These are phyloP conservation scores for Epinotia ramella DNA, from an alignment of 2,888 invertebrate species.

Conservation along the genomic window DNA sequence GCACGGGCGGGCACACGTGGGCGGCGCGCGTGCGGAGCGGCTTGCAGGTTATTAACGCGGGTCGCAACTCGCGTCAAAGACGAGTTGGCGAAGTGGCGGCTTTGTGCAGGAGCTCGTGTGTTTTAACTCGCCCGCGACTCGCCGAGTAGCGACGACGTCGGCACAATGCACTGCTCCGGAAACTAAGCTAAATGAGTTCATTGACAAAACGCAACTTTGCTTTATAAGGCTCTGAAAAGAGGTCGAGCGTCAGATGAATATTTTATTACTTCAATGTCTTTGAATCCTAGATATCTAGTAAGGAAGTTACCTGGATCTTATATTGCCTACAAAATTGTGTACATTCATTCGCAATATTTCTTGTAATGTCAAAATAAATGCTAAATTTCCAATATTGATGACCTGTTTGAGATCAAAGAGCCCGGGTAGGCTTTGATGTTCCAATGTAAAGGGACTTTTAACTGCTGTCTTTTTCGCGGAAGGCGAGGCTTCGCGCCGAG, in stretches of 20 bases:
- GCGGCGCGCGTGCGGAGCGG: conserved; percentile 35
- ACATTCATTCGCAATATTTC: conserved; percentile 29
- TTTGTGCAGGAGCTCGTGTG: conserved; percentile 70
- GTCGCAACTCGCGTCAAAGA: conserved; percentile 78
- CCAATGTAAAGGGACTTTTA: conserved; percentile 72
- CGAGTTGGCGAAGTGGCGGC: conserved; percentile 78
- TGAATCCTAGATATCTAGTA: neutral
- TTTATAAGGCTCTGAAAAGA: conserved; percentile 2
- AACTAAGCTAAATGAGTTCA: conserved; percentile 50
- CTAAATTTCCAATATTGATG: conserved; percentile 74
- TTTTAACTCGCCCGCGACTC: conserved; percentile 69
- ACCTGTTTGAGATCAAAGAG: conserved; percentile 76
- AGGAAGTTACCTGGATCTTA: neutral
- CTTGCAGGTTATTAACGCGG: conserved; percentile 75
- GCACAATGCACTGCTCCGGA: conserved; percentile 60
- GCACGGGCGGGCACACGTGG: conserved; percentile 14
- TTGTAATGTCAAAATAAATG: conserved; percentile 51
- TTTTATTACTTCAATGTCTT: neutral
- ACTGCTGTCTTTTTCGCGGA: conserved; percentile 71
- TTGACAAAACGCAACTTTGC: conserved; percentile 26
- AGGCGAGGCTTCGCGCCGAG: conserved; percentile 55
- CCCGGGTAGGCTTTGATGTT: conserved; percentile 77
- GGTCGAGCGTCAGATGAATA: neutral
- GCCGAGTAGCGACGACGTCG: conserved; percentile 73
- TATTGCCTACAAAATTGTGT: conserved; percentile 9